Base-by-base conservation (phyloP, 2,888 invertebrate genomes). In the Napeogenes sylphis region DNA sequence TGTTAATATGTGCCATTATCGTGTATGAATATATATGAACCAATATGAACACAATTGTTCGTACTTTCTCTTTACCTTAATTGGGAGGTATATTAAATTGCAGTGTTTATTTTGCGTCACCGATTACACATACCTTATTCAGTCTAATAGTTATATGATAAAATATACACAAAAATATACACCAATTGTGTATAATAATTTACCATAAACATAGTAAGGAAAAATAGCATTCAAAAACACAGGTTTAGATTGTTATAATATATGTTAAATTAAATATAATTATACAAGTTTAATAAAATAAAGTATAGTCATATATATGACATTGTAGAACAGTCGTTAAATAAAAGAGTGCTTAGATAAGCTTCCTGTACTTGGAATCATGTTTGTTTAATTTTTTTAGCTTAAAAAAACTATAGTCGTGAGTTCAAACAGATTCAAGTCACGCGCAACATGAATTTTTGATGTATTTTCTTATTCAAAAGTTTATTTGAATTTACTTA, bases 341-440 rank as follows among this genome's bases (percentile, higher is more conserved):
- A 6, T 35, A 35, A 35, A 21, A 21, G 21, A 21, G 42, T 10
- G 42, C 73, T 80, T 76, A 80, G 75, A 78, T 76, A 74, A 72
- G 79, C 74, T 74, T 78, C 77, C 74, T 76, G 76, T 71, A 71
- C 65, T 68, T 71, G 69, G 71, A 75, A 67, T 63, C 30, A 54
- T 85, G 83, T 84, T 86, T 86, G 78, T 81, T 77, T 83, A 82
- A 83, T 85, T 80, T 79, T 80, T 75, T 75, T 76, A 74, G 78
- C 76, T 74, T 79, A 79, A 78, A 79, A 75, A 75, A 73, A 67
- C 73, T 77, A 79, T 74, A 73, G 74, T 79, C 79, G 77, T 76
- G 73, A 72, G 68, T 71, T 76, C 77, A 75, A 80, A 82, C 80
- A 80, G 78, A 83, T 76, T 82, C 84, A 77, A 83, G 84, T 85